Evolutionary conservation across 37 sponge, comb jelly and placozoan genomes (phyloP).

Genomic region (Trichoplax adhaerens): DNA sequence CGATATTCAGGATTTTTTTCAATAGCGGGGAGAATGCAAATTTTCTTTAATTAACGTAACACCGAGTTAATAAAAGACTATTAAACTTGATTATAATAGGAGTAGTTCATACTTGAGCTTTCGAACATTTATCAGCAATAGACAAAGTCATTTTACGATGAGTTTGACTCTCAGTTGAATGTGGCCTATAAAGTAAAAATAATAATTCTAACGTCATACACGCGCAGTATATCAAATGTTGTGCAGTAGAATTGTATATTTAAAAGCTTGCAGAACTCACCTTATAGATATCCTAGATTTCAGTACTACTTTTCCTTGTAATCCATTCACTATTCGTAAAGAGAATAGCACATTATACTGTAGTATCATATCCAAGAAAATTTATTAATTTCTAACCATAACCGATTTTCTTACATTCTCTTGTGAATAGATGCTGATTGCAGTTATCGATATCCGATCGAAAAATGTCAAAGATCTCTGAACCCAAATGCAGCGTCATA

Average conservation of each 20-base stretch:
- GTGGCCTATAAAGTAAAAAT: conserved; percentile 32
- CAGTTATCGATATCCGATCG: conserved; percentile 41
- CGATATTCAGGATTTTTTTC: conserved; percentile 75
- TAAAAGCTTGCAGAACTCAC: neutral
- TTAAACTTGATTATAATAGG: neutral
- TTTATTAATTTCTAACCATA: no score
- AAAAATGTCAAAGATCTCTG: conserved; percentile 86
- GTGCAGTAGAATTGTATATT: neutral
- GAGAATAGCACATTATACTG: no score
- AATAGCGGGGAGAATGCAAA: conserved; percentile 72
- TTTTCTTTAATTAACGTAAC: conserved; percentile 36
- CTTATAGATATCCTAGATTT: conserved; percentile 58
- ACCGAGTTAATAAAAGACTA: neutral
- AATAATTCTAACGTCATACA: neutral
- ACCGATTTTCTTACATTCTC: conserved; percentile 40
- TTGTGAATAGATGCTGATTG: conserved; percentile 70
- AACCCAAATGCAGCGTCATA: conserved; percentile 70
- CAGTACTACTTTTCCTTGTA: conserved; percentile 88
- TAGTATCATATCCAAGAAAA: neutral
- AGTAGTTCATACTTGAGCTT: conserved; percentile 33
- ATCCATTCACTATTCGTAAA: conserved; percentile 41
- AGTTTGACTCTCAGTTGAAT: conserved; percentile 90
- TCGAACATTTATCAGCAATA: conserved; percentile 82
- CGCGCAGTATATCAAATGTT: neutral
- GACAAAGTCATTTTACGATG: conserved; percentile 90